Percentiles rank a stretch among this genome's conserved stretches.
Evolutionary conservation across 2,797 vertebrate genomes (phyloP).

Genomic region (Macropus fuliginosus): DNA sequence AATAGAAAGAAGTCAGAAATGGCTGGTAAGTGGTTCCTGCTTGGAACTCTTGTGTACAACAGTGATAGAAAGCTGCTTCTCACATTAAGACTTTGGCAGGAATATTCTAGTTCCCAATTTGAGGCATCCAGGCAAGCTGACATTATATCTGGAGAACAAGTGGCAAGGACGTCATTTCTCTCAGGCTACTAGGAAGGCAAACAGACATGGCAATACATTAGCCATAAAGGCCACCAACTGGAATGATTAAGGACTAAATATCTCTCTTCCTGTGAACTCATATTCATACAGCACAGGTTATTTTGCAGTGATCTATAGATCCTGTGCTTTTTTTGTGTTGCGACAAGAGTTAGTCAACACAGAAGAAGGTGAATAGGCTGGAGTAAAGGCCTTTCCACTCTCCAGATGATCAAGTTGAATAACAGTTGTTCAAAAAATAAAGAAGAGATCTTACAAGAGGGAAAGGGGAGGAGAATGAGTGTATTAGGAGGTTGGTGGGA

Average conservation of each 20-base stretch:
- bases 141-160: not conserved
- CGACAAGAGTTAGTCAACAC: not conserved
- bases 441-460: not conserved
- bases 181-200: not conserved
- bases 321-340: not conserved
- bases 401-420: not conserved
- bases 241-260: not conserved
- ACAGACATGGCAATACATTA: not conserved
- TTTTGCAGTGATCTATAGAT: not conserved
- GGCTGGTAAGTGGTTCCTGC: not conserved
- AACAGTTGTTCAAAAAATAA: not conserved
- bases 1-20: not conserved
- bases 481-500: not conserved
- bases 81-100: not conserved
- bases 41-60: not conserved
- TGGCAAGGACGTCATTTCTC: not conserved
- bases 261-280: not conserved
- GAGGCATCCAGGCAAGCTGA: not conserved
- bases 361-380: not conserved
- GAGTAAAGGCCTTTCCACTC: not conserved
- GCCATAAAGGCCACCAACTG: not conserved
- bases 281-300: not conserved
- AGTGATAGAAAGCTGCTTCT: not conserved
- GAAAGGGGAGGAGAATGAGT: not conserved
- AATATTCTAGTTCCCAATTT: not conserved